phyloP scores from a whole-genome alignment of 2,797 vertebrate species.

The Pseudomugil gertrudae region DNA sequence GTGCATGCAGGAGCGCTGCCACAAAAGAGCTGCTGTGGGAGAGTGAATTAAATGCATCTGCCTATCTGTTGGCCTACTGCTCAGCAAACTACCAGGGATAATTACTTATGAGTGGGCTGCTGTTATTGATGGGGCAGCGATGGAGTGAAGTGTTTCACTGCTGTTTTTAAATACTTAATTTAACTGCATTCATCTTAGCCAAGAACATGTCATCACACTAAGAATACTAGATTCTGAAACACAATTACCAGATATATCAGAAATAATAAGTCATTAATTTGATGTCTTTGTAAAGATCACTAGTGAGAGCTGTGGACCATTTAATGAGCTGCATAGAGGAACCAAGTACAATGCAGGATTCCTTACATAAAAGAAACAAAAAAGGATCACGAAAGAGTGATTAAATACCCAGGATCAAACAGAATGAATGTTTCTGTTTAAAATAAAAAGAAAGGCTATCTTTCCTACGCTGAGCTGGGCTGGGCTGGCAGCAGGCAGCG shows the following conservation, averaged over 20 bases:
- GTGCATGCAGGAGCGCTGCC: constrained; percentile 43
- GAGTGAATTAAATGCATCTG: constrained; percentile 53
- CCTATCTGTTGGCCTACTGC: constrained; percentile 47
- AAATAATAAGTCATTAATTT: constrained; percentile 27
- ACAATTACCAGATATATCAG: constrained; percentile 8
- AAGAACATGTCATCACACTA: background rate
- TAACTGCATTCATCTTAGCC: constrained; percentile 23
- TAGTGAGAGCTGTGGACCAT: constrained; percentile 21
- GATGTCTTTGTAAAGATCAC: constrained; percentile 40
- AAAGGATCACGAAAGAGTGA: constrained; percentile 40
- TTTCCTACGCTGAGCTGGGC: too few relatives aligned
- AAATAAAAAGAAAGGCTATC: constrained; percentile 18
- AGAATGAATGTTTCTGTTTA: constrained; percentile 33
- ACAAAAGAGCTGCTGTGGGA: constrained; percentile 72
- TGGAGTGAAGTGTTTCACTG: constrained; percentile 26
- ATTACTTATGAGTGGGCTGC: constrained; percentile 56
- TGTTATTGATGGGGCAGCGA: constrained; percentile 38
- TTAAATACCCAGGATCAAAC: constrained; percentile 44
- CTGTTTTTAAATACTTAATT: constrained; percentile 43
- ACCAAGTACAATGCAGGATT: too few relatives aligned
- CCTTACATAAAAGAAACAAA: too few relatives aligned
- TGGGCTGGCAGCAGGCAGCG: constrained; percentile 32
- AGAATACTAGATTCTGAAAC: constrained; percentile 1
- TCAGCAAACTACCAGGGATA: constrained; percentile 49
- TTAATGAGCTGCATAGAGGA: constrained; percentile 39